Percentiles rank a stretch among this genome's conserved stretches.
Conservation (phyloP, 2,888 invertebrate genomes). For the Drosophila kanekoi region DNA sequence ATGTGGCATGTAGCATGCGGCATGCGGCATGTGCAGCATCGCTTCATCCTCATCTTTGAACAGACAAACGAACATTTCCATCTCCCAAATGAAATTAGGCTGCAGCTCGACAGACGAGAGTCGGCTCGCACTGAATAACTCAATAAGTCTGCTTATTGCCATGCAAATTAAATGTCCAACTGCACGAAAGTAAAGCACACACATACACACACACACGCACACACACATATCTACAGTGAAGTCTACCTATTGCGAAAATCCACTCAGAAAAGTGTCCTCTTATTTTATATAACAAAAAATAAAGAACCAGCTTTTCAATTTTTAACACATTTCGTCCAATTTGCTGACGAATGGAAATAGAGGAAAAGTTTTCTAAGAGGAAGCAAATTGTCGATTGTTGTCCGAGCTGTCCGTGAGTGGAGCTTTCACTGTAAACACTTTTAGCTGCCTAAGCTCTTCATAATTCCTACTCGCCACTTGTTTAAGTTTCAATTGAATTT, state of each 20-base stretch:
- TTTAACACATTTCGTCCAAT: too few relatives aligned
- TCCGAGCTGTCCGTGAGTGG: too few relatives aligned
- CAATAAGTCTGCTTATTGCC: conserved; percentile 59
- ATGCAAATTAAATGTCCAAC: conserved; percentile 59
- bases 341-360: too few relatives aligned
- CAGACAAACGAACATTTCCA: conserved; percentile 23
- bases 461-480: background rate
- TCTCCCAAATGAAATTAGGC: conserved; percentile 59
- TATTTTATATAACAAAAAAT: background rate
- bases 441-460: background rate
- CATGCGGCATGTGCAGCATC: conserved; percentile 53
- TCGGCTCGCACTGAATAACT: conserved; percentile 42
- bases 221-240: conserved; percentile 1
- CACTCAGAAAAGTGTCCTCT: background rate
- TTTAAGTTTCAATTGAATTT: background rate
- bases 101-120: conserved; percentile 34
- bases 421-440: too few relatives aligned
- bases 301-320: too few relatives aligned
- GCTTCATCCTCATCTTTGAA: conserved; percentile 58
- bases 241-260: background rate
- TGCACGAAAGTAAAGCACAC: conserved; percentile 5
- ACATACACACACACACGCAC: background rate
- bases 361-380: too few relatives aligned
- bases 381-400: too few relatives aligned
- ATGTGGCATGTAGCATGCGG: conserved; percentile 48